Evolutionary conservation across 1,140 invertebrate species (phyloP).

Genomic region (Caenorhabditis briggsae): DNA sequence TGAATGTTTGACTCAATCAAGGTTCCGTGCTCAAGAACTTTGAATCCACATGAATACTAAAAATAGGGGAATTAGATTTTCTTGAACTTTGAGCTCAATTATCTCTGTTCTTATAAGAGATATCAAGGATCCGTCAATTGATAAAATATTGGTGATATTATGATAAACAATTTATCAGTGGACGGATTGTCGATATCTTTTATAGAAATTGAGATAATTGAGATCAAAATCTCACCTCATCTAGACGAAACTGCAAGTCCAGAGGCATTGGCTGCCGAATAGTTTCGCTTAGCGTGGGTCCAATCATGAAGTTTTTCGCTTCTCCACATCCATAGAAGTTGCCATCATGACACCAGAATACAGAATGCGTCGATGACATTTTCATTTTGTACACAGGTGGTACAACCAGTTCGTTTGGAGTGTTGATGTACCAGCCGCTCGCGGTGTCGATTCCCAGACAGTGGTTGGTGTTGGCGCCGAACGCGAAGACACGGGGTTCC

Average conservation of each 20-base stretch:
- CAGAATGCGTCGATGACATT: background rate
- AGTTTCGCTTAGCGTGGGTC: background rate
- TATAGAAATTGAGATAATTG: too few relatives aligned
- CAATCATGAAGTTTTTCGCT: slow-evolving; percentile 5
- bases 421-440: background rate
- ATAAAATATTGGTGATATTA: too few relatives aligned
- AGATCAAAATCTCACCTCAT: background rate
- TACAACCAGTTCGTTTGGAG: background rate
- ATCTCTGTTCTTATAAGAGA: background rate
- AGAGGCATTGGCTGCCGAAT: background rate
- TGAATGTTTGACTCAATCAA: background rate
- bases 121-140: background rate
- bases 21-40: background rate
- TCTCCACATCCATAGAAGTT: slow-evolving; percentile 16
- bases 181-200: too few relatives aligned
- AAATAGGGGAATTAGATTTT: background rate
- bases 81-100: too few relatives aligned
- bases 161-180: too few relatives aligned
- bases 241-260: background rate
- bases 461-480: background rate
- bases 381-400: slow-evolving; percentile 29
- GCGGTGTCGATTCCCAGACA: background rate
- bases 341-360: slow-evolving; percentile 32
- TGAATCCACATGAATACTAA: background rate
- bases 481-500: slow-evolving; percentile 9